Base-by-base conservation (phyloP, 2,797 vertebrate genomes). In the Eulemur albifrons region DNA sequence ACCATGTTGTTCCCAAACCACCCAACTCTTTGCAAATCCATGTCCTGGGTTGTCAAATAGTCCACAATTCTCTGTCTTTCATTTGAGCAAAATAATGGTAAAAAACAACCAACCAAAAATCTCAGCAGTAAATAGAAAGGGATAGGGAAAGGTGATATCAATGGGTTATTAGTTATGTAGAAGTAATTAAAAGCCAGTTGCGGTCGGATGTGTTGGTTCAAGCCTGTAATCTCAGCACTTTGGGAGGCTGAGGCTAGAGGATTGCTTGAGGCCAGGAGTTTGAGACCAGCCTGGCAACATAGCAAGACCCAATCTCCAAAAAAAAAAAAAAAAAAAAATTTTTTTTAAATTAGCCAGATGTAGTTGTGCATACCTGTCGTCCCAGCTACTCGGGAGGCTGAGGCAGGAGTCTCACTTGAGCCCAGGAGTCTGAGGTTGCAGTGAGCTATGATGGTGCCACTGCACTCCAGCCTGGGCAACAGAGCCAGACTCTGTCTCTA, bases 71-170 rank as follows among this genome's bases (percentile, higher is more conserved):
- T 59, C 73, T 38, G 75, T 35, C 59, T 17, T 93, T 84, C 77
- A 63, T n/a, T 27, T 89, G 67, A 92, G 88, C 77, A 79, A 90
- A 88, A n/a, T 75, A 23, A 85, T 35, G 10, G 32, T 4, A 61
- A 75, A 65, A 25, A 59, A 43, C 32, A 84, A 63, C 25, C 72
- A 65, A 65, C 54, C 65, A 48, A 70, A 69, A 35, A 54, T 52
- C 20, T n/a, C 73, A 69, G 86, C 79, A 79, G 79, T 11, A 27
- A 7, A 45, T 2, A 21, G 50, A 93, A 67, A 11, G 40, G 43
- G 40, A 35, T 5, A 45, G 50, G 38, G 38, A 18, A 79, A 70
- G 50, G 73, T 48, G 73, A 80, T 7, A 4, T 70, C 17, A 15
- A 9, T 18, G 25, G 40, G 14, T 87, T 14, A 81, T 6, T 27